These are phyloP conservation scores for Diogma glabrata DNA, from an alignment of 2,888 invertebrate genomes.

Conservation along the genomic window DNA sequence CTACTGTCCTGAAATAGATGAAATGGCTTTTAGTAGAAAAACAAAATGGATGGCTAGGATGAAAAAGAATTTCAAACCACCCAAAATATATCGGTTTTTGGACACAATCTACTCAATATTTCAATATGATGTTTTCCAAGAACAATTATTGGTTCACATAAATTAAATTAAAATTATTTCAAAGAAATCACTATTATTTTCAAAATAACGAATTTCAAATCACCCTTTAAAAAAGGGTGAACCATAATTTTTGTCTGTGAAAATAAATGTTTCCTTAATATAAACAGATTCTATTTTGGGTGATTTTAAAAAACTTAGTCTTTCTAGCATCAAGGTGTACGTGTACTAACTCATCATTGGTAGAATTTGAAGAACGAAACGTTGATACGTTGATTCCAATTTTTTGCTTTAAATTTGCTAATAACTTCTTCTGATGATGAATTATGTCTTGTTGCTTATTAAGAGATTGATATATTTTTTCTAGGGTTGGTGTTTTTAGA, in stretches of 20 bases:
- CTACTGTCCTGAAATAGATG: conserved; percentile 25
- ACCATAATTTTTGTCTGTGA: no score
- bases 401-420: conserved; percentile 33
- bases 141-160: no score
- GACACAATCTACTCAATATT: no score
- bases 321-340: not conserved
- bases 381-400: conserved; percentile 16
- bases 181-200: no score
- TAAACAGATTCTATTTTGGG: not conserved
- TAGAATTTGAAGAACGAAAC: not conserved
- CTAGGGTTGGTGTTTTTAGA: conserved; percentile 45
- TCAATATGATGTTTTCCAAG: no score
- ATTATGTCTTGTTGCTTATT: conserved; percentile 60
- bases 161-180: no score
- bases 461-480: conserved; percentile 68
- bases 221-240: no score
- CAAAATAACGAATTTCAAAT: no score
- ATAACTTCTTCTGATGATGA: conserved; percentile 43
- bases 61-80: no score
- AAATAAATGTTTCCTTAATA: no score
- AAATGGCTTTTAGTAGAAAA: not conserved
- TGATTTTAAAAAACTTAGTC: not conserved
- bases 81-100: no score
- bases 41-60: no score
- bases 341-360: not conserved